phyloP scores from a whole-genome alignment of 2,113 vertebrate species.

The Sigmodon hispidus region DNA sequence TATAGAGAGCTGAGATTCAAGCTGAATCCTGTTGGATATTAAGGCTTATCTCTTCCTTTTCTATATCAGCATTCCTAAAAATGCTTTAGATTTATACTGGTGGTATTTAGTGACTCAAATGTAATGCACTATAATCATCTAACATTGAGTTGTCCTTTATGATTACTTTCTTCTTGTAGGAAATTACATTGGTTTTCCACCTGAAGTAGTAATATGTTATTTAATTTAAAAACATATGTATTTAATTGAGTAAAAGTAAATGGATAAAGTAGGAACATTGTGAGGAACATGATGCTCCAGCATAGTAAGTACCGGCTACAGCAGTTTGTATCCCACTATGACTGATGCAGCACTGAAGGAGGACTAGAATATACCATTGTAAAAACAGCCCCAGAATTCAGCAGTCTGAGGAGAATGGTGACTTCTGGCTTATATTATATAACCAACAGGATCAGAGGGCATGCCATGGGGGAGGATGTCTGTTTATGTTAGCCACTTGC shows the following conservation, averaged over 20 bases:
- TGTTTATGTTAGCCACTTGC: neutral
- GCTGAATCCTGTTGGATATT: neutral
- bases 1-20: neutral
- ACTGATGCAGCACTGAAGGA: neutral
- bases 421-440: neutral
- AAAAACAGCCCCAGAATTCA: neutral
- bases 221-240: slow-evolving; percentile 11
- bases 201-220: neutral
- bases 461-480: neutral
- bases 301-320: neutral
- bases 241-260: neutral
- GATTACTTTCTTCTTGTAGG: neutral
- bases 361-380: neutral
- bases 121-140: neutral
- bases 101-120: neutral
- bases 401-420: neutral
- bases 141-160: neutral
- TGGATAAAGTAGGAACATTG: neutral
- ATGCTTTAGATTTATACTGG: neutral
- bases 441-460: neutral
- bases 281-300: neutral
- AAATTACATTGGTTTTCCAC: neutral
- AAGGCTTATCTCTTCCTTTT: slow-evolving; percentile 16
- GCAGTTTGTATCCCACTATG: too few relatives aligned
- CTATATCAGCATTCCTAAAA: neutral